Conservation (phyloP, 2,797 vertebrate species). For the Mycteria americana region DNA sequence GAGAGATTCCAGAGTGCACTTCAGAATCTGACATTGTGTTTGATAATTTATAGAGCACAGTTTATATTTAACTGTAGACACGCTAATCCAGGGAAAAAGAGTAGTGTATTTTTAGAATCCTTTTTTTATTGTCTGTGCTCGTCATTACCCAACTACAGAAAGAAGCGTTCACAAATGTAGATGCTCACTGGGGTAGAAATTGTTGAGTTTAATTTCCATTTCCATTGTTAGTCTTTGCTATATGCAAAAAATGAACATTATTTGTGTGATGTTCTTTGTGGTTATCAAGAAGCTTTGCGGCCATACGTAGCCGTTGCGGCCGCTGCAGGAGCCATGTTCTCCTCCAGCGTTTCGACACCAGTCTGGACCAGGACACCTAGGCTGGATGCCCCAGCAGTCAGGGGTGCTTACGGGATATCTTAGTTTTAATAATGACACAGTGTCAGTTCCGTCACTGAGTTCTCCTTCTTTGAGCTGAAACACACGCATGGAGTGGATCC, state of each 20-base stretch:
- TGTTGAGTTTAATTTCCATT: background rate
- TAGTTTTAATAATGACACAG: background rate
- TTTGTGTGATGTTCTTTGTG: background rate
- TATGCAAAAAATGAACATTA: background rate
- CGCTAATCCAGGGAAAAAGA: conserved; percentile 46
- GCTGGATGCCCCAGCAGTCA: background rate
- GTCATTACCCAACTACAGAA: conserved; percentile 17
- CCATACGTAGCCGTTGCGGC: accelerated
- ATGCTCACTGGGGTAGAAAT: background rate
- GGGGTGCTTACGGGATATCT: background rate
- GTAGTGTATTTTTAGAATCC: conserved; percentile 55
- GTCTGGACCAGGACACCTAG: background rate
- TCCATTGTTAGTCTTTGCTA: background rate
- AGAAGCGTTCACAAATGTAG: conserved; percentile 1
- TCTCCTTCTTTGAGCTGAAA: background rate
- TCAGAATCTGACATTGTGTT: conserved; percentile 61
- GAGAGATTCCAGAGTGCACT: conserved; percentile 38
- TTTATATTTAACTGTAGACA: conserved; percentile 69
- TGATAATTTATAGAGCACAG: conserved; percentile 62
- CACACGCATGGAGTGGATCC: background rate
- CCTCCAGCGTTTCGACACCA: background rate
- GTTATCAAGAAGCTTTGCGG: background rate
- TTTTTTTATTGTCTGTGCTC: conserved; percentile 53
- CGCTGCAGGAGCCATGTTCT: background rate
- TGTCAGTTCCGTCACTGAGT: background rate